Percentiles rank a stretch among this genome's conserved stretches.
Conservation (phyloP, 1,140 invertebrate genomes). For the Wiebesia pumilae region DNA sequence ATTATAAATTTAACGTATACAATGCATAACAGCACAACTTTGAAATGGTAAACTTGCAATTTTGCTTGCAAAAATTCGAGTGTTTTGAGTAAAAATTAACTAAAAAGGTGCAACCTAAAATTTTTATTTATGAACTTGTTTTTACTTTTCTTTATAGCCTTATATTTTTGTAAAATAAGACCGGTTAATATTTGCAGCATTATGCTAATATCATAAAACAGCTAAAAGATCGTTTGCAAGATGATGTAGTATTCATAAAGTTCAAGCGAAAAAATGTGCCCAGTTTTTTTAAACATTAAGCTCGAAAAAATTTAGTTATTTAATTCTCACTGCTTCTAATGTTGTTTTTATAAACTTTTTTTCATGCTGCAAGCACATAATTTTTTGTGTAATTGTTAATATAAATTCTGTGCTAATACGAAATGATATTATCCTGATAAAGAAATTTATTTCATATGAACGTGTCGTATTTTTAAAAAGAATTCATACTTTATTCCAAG, state of each 20-base stretch:
- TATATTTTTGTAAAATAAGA: not conserved
- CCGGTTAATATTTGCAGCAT: not conserved
- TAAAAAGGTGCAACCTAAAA: not conserved
- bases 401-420: not conserved
- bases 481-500: no score
- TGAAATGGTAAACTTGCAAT: not conserved
- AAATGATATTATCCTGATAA: not conserved
- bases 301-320: not conserved
- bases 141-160: not conserved
- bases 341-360: not conserved
- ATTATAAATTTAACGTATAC: conserved; percentile 13
- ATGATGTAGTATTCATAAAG: not conserved
- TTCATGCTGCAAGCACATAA: not conserved
- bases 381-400: not conserved
- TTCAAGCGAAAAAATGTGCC: not conserved
- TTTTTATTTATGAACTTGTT: not conserved
- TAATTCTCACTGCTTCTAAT: not conserved
- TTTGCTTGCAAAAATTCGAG: not conserved
- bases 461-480: no score
- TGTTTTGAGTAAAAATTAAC: conserved; percentile 2
- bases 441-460: no score
- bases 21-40: not conserved
- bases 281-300: not conserved
- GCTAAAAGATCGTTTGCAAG: not conserved
- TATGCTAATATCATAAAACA: not conserved